Percentiles rank a stretch among this genome's conserved stretches.
phyloP scores from a whole-genome alignment of 2,888 invertebrate species.

The Zonitis immaculata region DNA sequence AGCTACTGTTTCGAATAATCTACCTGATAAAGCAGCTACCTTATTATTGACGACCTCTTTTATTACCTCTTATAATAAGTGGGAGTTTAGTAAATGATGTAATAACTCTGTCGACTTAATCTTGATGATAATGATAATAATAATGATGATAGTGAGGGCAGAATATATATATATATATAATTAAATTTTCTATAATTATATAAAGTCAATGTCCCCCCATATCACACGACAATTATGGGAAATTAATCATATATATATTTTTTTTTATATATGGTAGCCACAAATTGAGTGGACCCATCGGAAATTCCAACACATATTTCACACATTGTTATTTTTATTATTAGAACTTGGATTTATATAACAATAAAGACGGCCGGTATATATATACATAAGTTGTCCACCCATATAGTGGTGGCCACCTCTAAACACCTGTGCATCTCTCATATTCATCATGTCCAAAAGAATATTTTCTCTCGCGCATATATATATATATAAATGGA shows the following conservation, averaged over 20 bases:
- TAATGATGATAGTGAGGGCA: too few relatives aligned
- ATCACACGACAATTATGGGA: too few relatives aligned
- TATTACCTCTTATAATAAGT: background rate
- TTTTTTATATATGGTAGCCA: background rate
- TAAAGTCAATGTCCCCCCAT: too few relatives aligned
- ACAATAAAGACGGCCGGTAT: constrained; percentile 14
- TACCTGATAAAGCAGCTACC: too few relatives aligned
- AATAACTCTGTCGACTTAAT: background rate
- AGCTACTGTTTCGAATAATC: too few relatives aligned
- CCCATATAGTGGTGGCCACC: constrained; percentile 21
- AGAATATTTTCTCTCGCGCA: constrained; percentile 40
- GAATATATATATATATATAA: too few relatives aligned
- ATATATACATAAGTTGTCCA: too few relatives aligned
- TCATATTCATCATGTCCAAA: constrained; percentile 43
- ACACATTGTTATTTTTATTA: constrained; percentile 28
- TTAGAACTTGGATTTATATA: too few relatives aligned
- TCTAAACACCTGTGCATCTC: constrained; percentile 42
- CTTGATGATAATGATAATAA: background rate
- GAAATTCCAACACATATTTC: constrained; percentile 33
- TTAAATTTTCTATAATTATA: too few relatives aligned
- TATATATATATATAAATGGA: too few relatives aligned
- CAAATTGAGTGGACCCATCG: constrained; percentile 12
- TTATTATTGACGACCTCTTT: background rate
- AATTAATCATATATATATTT: background rate
- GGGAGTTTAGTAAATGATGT: background rate